These are phyloP conservation scores for Meiosimyza decipiens DNA, from an alignment of 2,888 invertebrate species.

Conservation along the genomic window DNA sequence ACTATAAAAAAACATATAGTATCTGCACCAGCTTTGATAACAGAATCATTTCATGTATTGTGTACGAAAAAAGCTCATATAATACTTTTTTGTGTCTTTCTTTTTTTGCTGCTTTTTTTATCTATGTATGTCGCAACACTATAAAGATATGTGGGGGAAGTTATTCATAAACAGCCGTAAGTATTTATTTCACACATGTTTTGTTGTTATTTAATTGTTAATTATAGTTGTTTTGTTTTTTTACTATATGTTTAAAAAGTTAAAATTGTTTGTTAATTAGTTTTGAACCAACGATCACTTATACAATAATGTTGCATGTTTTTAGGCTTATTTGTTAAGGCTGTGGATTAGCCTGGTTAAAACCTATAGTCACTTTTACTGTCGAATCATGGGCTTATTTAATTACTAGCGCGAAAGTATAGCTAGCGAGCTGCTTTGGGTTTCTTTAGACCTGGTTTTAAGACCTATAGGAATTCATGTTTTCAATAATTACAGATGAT, in stretches of 20 bases:
- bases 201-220: slow-evolving; percentile 12
- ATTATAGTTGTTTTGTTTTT: neutral
- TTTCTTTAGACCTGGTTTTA: neutral
- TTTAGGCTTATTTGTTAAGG: neutral
- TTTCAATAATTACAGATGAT: too few species aligned
- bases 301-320: neutral
- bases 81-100: slow-evolving; percentile 37
- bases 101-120: slow-evolving; percentile 34
- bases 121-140: slow-evolving; percentile 34
- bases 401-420: neutral
- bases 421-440: neutral
- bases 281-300: neutral
- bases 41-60: slow-evolving; percentile 29
- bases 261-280: too few species aligned
- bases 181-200: slow-evolving; percentile 59
- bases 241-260: neutral
- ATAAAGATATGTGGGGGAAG: slow-evolving; percentile 76
- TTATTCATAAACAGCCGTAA: slow-evolving; percentile 80
- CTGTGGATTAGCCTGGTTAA: too few species aligned
- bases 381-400: neutral
- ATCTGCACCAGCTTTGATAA: neutral
- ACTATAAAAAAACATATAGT: neutral
- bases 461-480: neutral
- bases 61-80: slow-evolving; percentile 18
- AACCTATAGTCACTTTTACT: too few species aligned